Evolutionary conservation across 2,797 vertebrate species (phyloP).

Genomic region (Enteromius treurensis): DNA sequence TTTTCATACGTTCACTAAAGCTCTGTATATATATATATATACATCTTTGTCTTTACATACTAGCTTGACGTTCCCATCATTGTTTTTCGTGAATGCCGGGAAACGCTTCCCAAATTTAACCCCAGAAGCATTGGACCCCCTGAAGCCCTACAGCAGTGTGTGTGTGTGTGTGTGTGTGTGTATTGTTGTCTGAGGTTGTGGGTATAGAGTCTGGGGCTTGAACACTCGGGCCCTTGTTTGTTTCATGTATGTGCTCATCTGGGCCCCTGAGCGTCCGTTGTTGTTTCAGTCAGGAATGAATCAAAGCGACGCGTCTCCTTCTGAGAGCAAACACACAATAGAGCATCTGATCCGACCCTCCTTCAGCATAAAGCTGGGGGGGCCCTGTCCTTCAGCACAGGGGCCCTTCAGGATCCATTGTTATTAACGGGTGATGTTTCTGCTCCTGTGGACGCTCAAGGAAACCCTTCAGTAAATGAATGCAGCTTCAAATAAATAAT

Average conservation of each 20-base stretch:
- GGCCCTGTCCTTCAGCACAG: neutral
- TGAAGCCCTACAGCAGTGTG: neutral
- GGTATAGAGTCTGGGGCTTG: neutral
- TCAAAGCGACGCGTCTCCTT: neutral
- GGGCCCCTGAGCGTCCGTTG: constrained; percentile 12
- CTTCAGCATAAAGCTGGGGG: neutral
- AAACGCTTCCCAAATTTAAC: constrained; percentile 32
- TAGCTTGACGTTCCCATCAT: constrained; percentile 27
- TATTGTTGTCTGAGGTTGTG: constrained; percentile 31
- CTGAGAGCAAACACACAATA: constrained; percentile 24
- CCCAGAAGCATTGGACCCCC: constrained; percentile 21
- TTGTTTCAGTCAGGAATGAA: constrained; percentile 13
- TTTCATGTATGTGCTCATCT: neutral
- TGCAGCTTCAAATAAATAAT: neutral
- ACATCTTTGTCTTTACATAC: constrained; percentile 25
- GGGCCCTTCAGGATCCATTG: neutral
- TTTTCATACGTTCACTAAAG: neutral
- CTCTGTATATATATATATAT: neutral
- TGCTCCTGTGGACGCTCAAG: neutral
- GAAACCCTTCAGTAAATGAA: neutral
- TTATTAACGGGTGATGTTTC: neutral
- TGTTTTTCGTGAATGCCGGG: constrained; percentile 24
- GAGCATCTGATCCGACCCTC: neutral
- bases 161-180: constrained; percentile 6
- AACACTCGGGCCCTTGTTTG: constrained; percentile 4